A percentile compares a stretch with the other conserved stretches of the same genome.
phyloP scores from a whole-genome alignment of 2,113 vertebrate species.

The Fregata magnificens region DNA sequence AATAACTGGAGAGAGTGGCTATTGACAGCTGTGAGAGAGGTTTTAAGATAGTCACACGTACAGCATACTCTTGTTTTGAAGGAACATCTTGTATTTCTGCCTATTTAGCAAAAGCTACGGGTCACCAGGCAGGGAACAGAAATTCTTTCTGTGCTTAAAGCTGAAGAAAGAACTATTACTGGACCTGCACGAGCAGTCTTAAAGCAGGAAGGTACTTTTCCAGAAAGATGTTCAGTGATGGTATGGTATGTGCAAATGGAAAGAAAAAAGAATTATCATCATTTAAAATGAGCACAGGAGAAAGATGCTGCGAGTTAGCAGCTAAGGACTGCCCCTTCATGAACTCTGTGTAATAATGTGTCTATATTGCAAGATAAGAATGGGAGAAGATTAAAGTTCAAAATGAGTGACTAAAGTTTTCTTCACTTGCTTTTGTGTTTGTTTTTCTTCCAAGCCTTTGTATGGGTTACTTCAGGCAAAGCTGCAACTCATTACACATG shows the following conservation, averaged over 20 bases:
- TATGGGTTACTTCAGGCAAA: conserved; percentile 97
- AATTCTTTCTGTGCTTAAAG: neutral
- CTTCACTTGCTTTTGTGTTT: neutral
- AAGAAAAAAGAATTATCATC: neutral
- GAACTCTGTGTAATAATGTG: neutral
- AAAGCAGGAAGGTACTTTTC: neutral
- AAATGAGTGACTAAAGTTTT: neutral
- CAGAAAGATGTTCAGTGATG: neutral
- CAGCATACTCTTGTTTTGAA: neutral
- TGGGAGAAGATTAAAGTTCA: neutral
- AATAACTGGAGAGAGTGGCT: neutral
- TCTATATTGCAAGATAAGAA: neutral
- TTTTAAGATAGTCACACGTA: neutral
- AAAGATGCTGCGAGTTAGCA: neutral
- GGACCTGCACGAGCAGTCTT: neutral
- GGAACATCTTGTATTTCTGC: neutral
- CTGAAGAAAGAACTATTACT: neutral
- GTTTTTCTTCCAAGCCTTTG: conserved; percentile 81
- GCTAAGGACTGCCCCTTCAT: neutral
- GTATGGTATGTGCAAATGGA: neutral
- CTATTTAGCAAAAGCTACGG: neutral
- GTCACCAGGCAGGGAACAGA: neutral
- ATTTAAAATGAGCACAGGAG: neutral
- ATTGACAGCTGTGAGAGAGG: neutral
- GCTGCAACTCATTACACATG: conserved; percentile 96